Conservation (phyloP, 2,113 vertebrate genomes). For the Hippocampus abdominalis region DNA sequence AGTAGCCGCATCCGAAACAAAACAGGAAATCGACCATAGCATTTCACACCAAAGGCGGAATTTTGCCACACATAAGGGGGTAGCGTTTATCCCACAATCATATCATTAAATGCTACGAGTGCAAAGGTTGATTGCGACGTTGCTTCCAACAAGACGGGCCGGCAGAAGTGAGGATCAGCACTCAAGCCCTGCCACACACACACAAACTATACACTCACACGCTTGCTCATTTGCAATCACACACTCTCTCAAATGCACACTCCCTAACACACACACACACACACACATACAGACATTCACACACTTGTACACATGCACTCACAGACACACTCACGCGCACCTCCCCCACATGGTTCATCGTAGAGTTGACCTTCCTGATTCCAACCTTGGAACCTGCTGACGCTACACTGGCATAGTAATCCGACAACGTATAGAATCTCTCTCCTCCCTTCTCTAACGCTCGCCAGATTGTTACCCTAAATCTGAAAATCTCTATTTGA, state of each 20-base stretch:
- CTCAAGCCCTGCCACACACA: not conserved
- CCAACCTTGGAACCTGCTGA: slow-evolving; percentile 33
- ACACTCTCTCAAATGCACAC: too few relatives aligned
- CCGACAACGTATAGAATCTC: not conserved
- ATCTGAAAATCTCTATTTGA: slow-evolving; percentile 10
- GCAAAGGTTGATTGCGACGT: too few relatives aligned
- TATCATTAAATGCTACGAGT: too few relatives aligned
- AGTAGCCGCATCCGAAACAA: not conserved
- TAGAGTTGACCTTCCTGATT: slow-evolving; percentile 11
- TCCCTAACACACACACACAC: too few relatives aligned
- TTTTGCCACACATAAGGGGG: not conserved
- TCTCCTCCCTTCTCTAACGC: not conserved
- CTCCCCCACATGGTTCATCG: slow-evolving; percentile 6
- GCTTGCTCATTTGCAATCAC: not conserved
- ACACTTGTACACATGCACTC: too few relatives aligned
- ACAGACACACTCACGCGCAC: not conserved
- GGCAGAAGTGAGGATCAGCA: too few relatives aligned
- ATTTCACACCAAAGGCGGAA: not conserved
- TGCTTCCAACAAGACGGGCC: too few relatives aligned
- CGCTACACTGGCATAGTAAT: slow-evolving; percentile 8
- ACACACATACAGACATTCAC: too few relatives aligned
- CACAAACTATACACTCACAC: not conserved
- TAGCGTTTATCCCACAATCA: not conserved
- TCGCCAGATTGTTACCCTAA: not conserved
- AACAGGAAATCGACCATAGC: not conserved